Evolutionary conservation across 2,888 invertebrate species (phyloP), one percentile per base, ranked within the genome.

Genomic region (Portevinia maculata): DNA sequence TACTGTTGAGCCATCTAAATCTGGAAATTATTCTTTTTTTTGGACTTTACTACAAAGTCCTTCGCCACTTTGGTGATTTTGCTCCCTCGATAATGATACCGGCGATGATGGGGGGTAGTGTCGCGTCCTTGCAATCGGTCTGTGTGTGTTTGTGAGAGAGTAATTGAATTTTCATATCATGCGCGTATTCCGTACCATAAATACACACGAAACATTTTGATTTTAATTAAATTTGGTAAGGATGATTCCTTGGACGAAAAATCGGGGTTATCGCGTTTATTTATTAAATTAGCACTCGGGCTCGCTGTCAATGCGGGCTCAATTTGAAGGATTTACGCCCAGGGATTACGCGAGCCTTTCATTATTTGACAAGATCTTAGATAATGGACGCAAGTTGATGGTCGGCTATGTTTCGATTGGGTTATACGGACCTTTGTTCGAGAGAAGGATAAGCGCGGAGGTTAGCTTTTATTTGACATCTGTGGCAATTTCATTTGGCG

Each of bases 311-410:
- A 78, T 78, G 62, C 48, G 34, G 44, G 73, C 73, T 73, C 60
- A 79, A 78, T 78, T 71, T 60, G 71, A 83, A 78, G 78, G 83
- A 83, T 78, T 83, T 83, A 78, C 62, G 71, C 67, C n/a, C 34
- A 53, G 28, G 73, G 83, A 83, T 83, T 83, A 83, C 67, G 78
- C 50, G 62, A 62, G 50, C 76, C 78, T 78, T 83, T 78, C 60
- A 83, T 78, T 83, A 83, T 78, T 83, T 83, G 83, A 83, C 81
- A 76, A 76, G 70, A 83, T 67, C 69, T 76, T 24, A 57, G 57
- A 53, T 17, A 50, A 48, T 69, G 39, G 64, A 70, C 75, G 15
- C 21, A 64, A 39, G 44, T 62, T 53, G 24, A 21, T 24, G 48
- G 34, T 62, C 28, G 32, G 5, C 30, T 17, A 17, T 17, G 41